A percentile compares a stretch with the other conserved stretches of the same genome.
Conservation (phyloP, 1,140 invertebrate species). For the Pararge aegeria region DNA sequence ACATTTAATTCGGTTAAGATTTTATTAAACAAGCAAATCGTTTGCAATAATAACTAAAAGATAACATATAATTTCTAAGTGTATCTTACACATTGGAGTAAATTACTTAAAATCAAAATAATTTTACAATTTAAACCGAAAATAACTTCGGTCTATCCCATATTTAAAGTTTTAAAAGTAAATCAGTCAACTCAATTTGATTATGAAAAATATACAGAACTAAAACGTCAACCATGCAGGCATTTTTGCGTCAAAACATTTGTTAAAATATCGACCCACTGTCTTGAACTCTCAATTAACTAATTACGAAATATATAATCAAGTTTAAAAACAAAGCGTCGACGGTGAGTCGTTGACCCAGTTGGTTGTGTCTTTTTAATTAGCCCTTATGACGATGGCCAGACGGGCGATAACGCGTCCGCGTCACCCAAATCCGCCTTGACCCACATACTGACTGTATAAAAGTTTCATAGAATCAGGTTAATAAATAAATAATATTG, state of each 20-base stretch:
- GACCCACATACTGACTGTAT: conserved; percentile 44
- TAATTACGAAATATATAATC: conserved; percentile 44
- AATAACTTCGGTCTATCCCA: too few species aligned
- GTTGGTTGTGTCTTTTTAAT: conserved; percentile 51
- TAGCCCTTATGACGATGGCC: conserved; percentile 58
- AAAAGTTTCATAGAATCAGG: conserved; percentile 45
- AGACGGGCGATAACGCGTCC: conserved; percentile 45
- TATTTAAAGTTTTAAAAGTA: too few species aligned
- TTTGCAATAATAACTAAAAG: too few species aligned
- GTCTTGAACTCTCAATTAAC: conserved; percentile 21
- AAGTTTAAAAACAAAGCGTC: conserved; percentile 49
- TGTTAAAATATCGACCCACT: conserved; percentile 10
- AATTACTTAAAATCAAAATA: too few species aligned
- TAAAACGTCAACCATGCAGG: too few species aligned
- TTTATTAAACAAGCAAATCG: too few species aligned
- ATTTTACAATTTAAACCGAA: too few species aligned
- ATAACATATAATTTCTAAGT: too few species aligned
- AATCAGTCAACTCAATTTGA: too few species aligned
- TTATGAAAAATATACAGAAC: too few species aligned
- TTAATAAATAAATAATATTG: conserved; percentile 38
- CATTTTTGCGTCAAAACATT: not conserved
- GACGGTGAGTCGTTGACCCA: conserved; percentile 66
- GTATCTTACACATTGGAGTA: too few species aligned
- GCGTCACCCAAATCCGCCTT: conserved; percentile 56
- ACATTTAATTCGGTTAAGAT: too few species aligned